Percentiles rank a stretch among this genome's conserved stretches.
Conservation (phyloP, 2,888 invertebrate species). For the Amblyteles armatorius region DNA sequence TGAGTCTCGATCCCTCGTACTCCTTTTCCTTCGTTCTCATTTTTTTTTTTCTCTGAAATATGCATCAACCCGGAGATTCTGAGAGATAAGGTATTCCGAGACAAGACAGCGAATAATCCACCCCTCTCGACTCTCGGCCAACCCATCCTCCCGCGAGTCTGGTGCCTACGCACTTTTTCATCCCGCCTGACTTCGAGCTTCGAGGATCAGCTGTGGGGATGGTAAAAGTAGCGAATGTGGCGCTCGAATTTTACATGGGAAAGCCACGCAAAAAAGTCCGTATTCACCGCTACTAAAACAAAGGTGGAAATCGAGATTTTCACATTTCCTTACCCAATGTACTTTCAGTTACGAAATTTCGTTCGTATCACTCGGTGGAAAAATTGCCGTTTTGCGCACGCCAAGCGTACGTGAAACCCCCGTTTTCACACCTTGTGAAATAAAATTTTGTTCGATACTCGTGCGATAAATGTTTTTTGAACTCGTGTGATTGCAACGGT, state of each 20-base stretch:
- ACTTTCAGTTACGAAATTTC: too few relatives aligned
- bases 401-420: too few relatives aligned
- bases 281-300: too few relatives aligned
- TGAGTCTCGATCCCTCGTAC: slow-evolving; percentile 17
- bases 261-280: too few relatives aligned
- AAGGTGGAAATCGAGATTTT: too few relatives aligned
- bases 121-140: slow-evolving; percentile 25
- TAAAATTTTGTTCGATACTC: too few relatives aligned
- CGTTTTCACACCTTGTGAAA: too few relatives aligned
- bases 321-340: too few relatives aligned
- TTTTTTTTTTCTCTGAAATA: slow-evolving; percentile 46
- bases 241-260: neutral
- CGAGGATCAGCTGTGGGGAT: neutral
- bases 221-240: neutral
- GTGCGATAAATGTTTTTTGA: too few relatives aligned
- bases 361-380: too few relatives aligned
- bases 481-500: too few relatives aligned
- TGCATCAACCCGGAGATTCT: slow-evolving; percentile 51
- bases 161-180: slow-evolving; percentile 28
- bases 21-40: neutral
- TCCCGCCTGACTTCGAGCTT: neutral
- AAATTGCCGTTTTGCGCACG: too few relatives aligned
- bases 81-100: slow-evolving; percentile 39
- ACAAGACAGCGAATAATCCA: slow-evolving; percentile 49
- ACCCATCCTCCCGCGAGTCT: slow-evolving; percentile 27